Percentiles rank a stretch among this genome's conserved stretches.
phyloP scores from a whole-genome alignment of 2,797 vertebrate genomes.

The Denticeps clupeoides region DNA sequence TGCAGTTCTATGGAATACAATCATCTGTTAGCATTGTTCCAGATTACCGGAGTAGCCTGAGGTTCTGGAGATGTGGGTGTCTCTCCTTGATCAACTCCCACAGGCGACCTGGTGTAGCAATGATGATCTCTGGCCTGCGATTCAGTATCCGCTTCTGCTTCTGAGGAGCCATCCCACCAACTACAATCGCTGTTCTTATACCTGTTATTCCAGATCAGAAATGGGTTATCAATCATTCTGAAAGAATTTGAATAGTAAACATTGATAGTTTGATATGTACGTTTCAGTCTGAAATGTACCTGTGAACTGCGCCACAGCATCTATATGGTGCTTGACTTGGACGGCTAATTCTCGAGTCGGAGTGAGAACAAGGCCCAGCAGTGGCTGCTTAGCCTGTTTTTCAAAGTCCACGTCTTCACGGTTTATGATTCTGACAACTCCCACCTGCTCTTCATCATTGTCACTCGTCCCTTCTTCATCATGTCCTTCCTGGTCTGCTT shows the following conservation, averaged over 20 bases:
- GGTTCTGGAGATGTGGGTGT: constrained; percentile 76
- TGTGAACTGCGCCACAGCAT: constrained; percentile 80
- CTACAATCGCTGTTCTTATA: constrained; percentile 80
- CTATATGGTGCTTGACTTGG: constrained; percentile 95
- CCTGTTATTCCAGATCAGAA: constrained; percentile 48
- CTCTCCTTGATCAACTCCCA: constrained; percentile 87
- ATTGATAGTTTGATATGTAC: neutral
- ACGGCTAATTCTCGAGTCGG: constrained; percentile 93
- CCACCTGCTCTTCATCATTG: constrained; percentile 20
- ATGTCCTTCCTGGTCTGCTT: constrained; percentile 23
- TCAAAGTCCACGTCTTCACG: constrained; percentile 1
- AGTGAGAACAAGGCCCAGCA: constrained; percentile 84
- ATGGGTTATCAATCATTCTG: no score
- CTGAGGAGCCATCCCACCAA: constrained; percentile 88
- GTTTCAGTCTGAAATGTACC: constrained; percentile 55
- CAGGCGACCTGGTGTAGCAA: constrained; percentile 88
- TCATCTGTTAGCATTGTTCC: no score
- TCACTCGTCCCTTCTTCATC: constrained; percentile 10
- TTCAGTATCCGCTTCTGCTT: constrained; percentile 83
- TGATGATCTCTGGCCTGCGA: constrained; percentile 77
- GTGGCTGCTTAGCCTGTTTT: constrained; percentile 51
- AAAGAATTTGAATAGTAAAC: no score
- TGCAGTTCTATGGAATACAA: no score
- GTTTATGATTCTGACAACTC: constrained; percentile 34
- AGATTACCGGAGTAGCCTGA: constrained; percentile 78